These are phyloP conservation scores for Stomatorhinus walkeri DNA, from an alignment of 2,797 vertebrate species.

Conservation along the genomic window DNA sequence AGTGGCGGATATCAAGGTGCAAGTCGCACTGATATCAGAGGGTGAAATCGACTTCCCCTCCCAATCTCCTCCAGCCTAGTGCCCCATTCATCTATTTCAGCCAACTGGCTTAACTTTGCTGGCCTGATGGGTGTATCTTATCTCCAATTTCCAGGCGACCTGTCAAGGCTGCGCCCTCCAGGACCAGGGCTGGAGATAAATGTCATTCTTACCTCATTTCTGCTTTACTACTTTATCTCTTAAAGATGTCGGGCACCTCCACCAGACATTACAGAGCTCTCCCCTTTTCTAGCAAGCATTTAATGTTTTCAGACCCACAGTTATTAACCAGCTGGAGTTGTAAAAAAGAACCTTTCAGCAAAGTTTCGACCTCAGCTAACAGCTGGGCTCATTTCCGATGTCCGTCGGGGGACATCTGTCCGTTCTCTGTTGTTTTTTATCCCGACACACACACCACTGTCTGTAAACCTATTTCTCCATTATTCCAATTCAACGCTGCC, in stretches of 20 bases:
- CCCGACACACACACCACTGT: not conserved
- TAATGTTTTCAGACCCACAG: not conserved
- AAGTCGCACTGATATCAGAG: not conserved
- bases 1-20: not conserved
- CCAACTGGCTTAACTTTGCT: not conserved
- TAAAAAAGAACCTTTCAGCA: not conserved
- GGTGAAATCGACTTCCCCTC: not conserved
- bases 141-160: not conserved
- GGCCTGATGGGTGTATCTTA: not conserved
- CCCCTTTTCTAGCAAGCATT: not conserved
- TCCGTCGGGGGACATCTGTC: not conserved
- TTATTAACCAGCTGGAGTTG: not conserved
- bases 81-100: not conserved
- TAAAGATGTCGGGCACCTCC: not conserved
- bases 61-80: not conserved
- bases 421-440: not conserved
- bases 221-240: not conserved
- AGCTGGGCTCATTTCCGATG: not conserved
- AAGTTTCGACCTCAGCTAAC: not conserved
- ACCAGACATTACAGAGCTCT: not conserved
- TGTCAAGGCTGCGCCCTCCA: not conserved
- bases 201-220: not conserved
- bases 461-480: not conserved
- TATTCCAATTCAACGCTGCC: not conserved
- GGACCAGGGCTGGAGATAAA: not conserved